phyloP scores from a whole-genome alignment of 1,140 invertebrate species.

The Zaprionus camerounensis region DNA sequence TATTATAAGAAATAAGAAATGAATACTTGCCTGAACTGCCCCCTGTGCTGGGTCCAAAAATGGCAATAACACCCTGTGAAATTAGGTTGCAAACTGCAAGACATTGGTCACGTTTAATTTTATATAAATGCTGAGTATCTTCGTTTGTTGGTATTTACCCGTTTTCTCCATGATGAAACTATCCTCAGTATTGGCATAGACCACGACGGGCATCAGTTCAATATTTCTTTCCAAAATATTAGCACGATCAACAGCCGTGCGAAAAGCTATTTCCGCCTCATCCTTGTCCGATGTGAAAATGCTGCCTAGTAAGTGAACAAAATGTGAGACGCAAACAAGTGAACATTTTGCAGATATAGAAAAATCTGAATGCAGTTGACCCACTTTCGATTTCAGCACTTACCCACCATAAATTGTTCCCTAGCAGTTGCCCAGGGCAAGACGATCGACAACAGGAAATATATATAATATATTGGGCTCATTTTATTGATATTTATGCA shows the following conservation, averaged over 20 bases:
- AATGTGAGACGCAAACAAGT: neutral
- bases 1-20: too few species aligned
- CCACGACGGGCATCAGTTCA: slow-evolving; percentile 77
- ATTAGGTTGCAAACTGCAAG: slow-evolving; percentile 86
- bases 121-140: neutral
- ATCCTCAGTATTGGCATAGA: slow-evolving; percentile 80
- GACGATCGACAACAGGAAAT: slow-evolving; percentile 24
- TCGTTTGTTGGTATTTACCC: slow-evolving; percentile 56
- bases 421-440: slow-evolving; percentile 42
- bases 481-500: slow-evolving; percentile 36
- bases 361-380: slow-evolving; percentile 44
- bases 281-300: slow-evolving; percentile 84
- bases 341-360: slow-evolving; percentile 25
- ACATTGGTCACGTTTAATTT: neutral
- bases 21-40: slow-evolving; percentile 85
- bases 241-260: slow-evolving; percentile 84
- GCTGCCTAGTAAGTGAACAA: slow-evolving; percentile 70
- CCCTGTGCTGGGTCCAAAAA: slow-evolving; percentile 91
- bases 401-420: slow-evolving; percentile 71
- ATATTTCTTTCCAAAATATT: slow-evolving; percentile 84
- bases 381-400: slow-evolving; percentile 56
- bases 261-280: slow-evolving; percentile 85
- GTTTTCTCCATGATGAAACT: slow-evolving; percentile 85
- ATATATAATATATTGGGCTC: slow-evolving; percentile 27
- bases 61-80: slow-evolving; percentile 89